Base-by-base conservation (phyloP, 2,797 vertebrate genomes). In the Poeciliopsis infans region DNA sequence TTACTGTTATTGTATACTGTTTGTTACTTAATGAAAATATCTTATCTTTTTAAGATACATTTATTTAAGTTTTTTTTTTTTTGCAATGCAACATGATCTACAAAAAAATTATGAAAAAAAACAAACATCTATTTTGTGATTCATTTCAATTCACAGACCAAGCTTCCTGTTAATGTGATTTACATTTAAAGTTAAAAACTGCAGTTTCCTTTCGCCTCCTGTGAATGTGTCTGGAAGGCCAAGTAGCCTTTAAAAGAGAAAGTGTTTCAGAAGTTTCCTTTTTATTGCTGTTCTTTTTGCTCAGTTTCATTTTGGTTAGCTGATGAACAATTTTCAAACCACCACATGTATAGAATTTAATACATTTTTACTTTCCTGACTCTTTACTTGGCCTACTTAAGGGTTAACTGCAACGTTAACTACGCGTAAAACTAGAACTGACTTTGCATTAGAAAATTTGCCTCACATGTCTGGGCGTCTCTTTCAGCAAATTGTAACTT, bases 381-480 rank as follows among this genome's bases (percentile, higher is more conserved):
- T 2, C 23, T 2, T 1, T 8, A 20, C 15, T 41, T 75, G 16
- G 39, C 61, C 72, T 51, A 6, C 33, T 10, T 73, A 59, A 74
- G 5, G 1, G 61, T 76, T 77, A 64, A 74, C 1, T 43, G 0
- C 0, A 2, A 28, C 25, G 36, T 83, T 43, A 39, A 18, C 82
- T 55, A 81, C 46, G 66, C 28, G 23, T 68, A 2, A 72, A 2
- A 1, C 13, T 13, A 41, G 0, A 74, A 8, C 39, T 31, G 5
- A 33, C 15, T 83, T 87, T 90, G 88, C 82, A 83, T 87, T 47
- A 66, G 2, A 75, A 78, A 66, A 75, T 47, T 79, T 39, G 74
- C 28, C 74, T 31, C 5, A 69, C 15, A 45, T 20, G 0, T 28
- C 28, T 18, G 45, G 13, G 49, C 20, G 10, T 57, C 5, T 69